phyloP scores from a whole-genome alignment of 1,140 invertebrate species.

The Tetramorium simillimum region DNA sequence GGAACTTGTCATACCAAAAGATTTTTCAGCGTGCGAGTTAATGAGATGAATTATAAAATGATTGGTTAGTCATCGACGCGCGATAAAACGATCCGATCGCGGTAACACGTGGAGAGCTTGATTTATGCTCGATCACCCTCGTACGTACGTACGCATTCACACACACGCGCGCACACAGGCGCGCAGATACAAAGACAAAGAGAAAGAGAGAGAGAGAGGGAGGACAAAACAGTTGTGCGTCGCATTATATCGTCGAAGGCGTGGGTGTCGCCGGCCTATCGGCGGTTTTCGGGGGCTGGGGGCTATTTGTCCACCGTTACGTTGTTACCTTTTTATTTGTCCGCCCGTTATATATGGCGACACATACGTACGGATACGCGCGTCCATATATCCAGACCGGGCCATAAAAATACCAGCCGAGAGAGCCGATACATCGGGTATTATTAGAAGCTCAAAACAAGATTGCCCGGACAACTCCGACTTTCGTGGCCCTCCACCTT shows the following conservation, averaged over 20 bases:
- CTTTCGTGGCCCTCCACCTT: slow-evolving; percentile 50
- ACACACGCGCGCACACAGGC: background rate
- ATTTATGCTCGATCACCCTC: slow-evolving; percentile 45
- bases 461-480: slow-evolving; percentile 62
- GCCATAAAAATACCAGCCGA: slow-evolving; percentile 70
- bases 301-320: slow-evolving; percentile 60
- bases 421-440: slow-evolving; percentile 66
- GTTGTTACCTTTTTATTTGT: slow-evolving; percentile 61
- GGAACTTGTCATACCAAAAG: background rate
- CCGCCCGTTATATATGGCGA: slow-evolving; percentile 48
- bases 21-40: background rate
- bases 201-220: slow-evolving; percentile 20
- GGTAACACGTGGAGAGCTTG: slow-evolving; percentile 30
- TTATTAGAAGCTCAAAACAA: slow-evolving; percentile 74
- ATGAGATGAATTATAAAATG: slow-evolving; percentile 41
- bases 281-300: slow-evolving; percentile 31
- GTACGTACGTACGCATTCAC: background rate
- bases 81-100: slow-evolving; percentile 40
- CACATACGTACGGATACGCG: slow-evolving; percentile 50
- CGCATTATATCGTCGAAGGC: slow-evolving; percentile 46
- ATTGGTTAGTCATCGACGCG: slow-evolving; percentile 16
- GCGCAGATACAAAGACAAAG: background rate
- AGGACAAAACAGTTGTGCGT: slow-evolving; percentile 31
- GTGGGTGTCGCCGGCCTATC: slow-evolving; percentile 44
- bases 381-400: slow-evolving; percentile 40